Base-by-base conservation (phyloP, 1,140 invertebrate genomes). In the Homarus americanus region DNA sequence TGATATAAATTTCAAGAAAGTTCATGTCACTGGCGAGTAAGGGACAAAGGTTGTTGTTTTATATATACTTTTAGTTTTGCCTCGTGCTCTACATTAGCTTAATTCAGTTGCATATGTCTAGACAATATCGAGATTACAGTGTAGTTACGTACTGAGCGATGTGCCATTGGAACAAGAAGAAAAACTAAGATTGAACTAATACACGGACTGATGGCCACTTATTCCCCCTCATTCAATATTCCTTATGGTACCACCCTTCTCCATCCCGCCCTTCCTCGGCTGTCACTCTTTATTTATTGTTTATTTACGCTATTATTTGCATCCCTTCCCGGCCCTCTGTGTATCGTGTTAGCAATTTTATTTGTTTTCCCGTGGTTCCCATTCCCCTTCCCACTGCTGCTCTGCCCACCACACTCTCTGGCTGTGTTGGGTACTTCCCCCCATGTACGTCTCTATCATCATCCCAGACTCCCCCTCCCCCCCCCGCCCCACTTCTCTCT, bases 201-300 rank as follows among this genome's bases (percentile, higher is more conserved):
- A 44, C 28, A 32, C 5, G 28, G 49, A 32, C n/a, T 82, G 79
- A 82, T 28, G 32, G 28, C 79, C 79, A 58, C n/a, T 82, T 82
- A 58, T 41, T 63, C 24, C 32, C 53, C 49, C 79, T 82, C 79
- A 82, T 82, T 82, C 79, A 82, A 58, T 82, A 82, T 82, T 82
- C 79, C 28, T 82, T 36, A 82, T 5, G 3, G n/a, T 63, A 82
- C 63, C 79, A 63, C 49, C 79, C 53, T 63, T 82, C 79, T 82
- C 49, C 79, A 82, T 82, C 79, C 79, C 15, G 79, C 49, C 79
- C 79, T 80, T 82, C 53, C 38, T 82, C 49, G 49, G 28, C 79
- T 82, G 79, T 82, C 79, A 82, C 79, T 82, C 79, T 82, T 82
- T 82, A 82, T 82, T 82, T 82, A 82, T 34, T 82, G 32, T 82